Evolutionary conservation across 2,888 invertebrate species (phyloP).

Genomic region (Polydrusus cervinus): DNA sequence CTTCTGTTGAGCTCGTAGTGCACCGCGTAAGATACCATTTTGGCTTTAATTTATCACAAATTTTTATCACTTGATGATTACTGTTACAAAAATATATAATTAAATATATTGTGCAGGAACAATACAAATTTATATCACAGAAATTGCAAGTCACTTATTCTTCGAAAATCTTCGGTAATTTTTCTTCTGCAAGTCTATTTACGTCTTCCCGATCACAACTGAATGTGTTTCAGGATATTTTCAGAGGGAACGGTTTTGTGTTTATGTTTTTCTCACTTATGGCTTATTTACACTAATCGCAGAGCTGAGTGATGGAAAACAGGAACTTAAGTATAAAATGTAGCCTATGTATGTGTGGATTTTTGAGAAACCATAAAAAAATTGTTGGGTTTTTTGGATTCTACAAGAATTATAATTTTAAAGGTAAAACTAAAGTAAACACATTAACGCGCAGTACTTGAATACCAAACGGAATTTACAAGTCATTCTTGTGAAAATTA

Average conservation of each 20-base stretch:
- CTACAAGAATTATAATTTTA: too few relatives aligned
- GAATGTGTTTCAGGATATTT: neutral
- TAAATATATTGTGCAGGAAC: conserved; percentile 10
- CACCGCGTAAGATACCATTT: conserved; percentile 78
- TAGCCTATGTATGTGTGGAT: conserved; percentile 12
- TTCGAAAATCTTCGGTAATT: neutral
- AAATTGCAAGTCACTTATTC: neutral
- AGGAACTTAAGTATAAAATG: neutral
- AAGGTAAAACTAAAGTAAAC: too few relatives aligned
- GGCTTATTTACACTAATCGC: neutral
- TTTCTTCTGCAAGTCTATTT: neutral
- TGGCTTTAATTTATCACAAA: conserved; percentile 47
- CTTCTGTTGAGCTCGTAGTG: conserved; percentile 72
- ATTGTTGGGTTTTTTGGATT: neutral
- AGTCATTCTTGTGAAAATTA: too few relatives aligned
- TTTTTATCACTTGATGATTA: conserved; percentile 39
- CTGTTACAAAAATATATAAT: neutral
- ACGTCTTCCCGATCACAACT: neutral
- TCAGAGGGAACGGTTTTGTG: neutral
- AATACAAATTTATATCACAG: conserved; percentile 18
- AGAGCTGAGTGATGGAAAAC: conserved; percentile 1
- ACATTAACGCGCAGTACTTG: too few relatives aligned
- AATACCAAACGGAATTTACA: too few relatives aligned
- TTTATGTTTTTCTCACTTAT: conserved; percentile 1
- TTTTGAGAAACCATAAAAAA: conserved; percentile 1